Percentiles rank a stretch among this genome's conserved stretches.
Evolutionary conservation across 2,113 vertebrate genomes (phyloP).

Genomic region (Gadus macrocephalus): DNA sequence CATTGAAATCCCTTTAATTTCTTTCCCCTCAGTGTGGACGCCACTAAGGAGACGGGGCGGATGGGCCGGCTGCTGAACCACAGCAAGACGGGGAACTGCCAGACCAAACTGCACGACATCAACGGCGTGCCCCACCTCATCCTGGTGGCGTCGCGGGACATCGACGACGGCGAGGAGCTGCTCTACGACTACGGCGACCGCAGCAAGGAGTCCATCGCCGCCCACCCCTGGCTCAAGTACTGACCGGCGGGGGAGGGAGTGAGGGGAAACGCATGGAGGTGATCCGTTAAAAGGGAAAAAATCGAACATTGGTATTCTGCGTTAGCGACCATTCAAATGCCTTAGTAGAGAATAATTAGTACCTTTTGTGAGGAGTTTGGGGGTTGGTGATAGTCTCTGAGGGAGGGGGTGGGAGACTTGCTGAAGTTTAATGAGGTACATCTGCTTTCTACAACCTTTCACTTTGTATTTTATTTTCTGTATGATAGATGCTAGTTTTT

Average conservation of each 20-base stretch:
- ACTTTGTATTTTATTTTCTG: slow-evolving; percentile 69
- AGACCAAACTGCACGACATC: slow-evolving; percentile 94
- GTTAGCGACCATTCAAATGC: slow-evolving; percentile 61
- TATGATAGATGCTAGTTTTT: slow-evolving; percentile 63
- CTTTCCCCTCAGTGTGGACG: slow-evolving; percentile 81
- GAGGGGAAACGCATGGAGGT: not conserved
- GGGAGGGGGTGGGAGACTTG: slow-evolving; percentile 22
- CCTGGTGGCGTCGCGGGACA: slow-evolving; percentile 89
- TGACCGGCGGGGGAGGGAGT: slow-evolving; percentile 44
- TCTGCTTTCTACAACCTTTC: slow-evolving; percentile 71
- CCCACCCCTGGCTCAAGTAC: slow-evolving; percentile 94
- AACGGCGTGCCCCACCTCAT: slow-evolving; percentile 91
- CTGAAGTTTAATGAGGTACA: slow-evolving; percentile 51
- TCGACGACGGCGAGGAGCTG: slow-evolving; percentile 89
- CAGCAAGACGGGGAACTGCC: slow-evolving; percentile 96
- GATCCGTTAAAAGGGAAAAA: slow-evolving; percentile 30
- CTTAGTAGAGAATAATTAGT: slow-evolving; percentile 68
- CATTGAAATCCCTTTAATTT: not conserved
- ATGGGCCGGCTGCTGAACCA: slow-evolving; percentile 93
- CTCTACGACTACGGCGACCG: slow-evolving; percentile 97
- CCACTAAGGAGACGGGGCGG: slow-evolving; percentile 85
- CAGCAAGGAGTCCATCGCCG: slow-evolving; percentile 88
- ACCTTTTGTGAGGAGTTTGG: slow-evolving; percentile 19
- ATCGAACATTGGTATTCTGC: slow-evolving; percentile 45
- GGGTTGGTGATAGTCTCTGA: slow-evolving; percentile 11